Evolutionary conservation across 2,113 vertebrate genomes (phyloP), one percentile per base, ranked within the genome.

Genomic region (Leptodactylus fuscus): DNA sequence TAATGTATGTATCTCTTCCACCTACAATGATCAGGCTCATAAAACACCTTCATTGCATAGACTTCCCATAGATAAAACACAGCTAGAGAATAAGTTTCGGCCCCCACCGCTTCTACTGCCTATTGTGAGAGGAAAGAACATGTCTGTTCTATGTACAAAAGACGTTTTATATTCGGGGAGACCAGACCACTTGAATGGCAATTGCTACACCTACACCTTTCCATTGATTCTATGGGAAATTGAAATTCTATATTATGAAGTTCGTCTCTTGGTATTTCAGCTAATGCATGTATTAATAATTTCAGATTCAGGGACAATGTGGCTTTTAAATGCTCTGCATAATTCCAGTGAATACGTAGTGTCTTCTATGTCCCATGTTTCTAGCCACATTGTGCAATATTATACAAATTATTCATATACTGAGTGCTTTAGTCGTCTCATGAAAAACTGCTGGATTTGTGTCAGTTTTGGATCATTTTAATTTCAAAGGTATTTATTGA

Each of bases 1-100:
- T 73, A 51, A 83, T 58, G 41, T 70, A 49, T 46, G 51, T 44
- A 58, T 74, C 22, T 73, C 22, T 82, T 71, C 34, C 41, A 83
- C 81, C 69, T 83, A 49, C 49, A 41, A 38, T n/a, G 53, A 62
- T 60, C 51, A 41, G 81, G 51, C 36, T 75, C 51, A 74, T 58
- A 74, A 74, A 60, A 53, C 8, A 73, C 53, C 18, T 80, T 79
- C 34, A 38, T 60, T 79, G 51, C 51, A 38, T 11, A 41, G 27
- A 55, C 36, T 70, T 73, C 67, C 48, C 81, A 48, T 46, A 60
- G 51, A 83, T 38, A 36, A 69, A 53, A 16, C 2, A 22, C 18
- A 13, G 9, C 41, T 12, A 18, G 34, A 51, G 60, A 48, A 60
- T 34, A 7, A 4, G 29, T 46, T 60, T 58, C 51, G 36, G 15